Base-by-base conservation (phyloP, 2,888 invertebrate genomes). In the Sinelater perroti region DNA sequence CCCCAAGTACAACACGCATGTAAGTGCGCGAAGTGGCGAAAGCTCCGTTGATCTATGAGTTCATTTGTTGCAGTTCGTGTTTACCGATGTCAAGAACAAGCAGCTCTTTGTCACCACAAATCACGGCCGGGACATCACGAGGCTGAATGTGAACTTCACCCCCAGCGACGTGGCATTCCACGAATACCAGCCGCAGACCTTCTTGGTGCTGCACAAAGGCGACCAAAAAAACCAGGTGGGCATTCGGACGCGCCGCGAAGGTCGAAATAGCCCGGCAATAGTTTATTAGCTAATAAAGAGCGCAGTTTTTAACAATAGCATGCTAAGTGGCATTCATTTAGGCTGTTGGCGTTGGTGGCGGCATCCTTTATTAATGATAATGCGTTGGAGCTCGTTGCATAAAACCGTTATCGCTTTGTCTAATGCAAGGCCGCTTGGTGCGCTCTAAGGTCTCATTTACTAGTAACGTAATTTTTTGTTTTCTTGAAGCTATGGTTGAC, bases 151-250 rank as follows among this genome's bases (percentile, higher is more conserved):
- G 50, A 78, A 79, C 26, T 95, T 95, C 78, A 85, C 85, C 42
- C 95, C 95, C 0, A 89, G 87, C 60, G 89, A 90, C 67, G 80
- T 95, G 56, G 83, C 86, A 0, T 90, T 92, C 72, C 89, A 90
- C 71, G 90, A 90, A 51, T 83, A 84, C 47, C 84, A 88, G 62
- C 84, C 88, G 0, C 81, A 84, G 38, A 84, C 85, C 62, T 88
- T 90, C 70, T 81, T 94, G 35, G 87, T 88, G 38, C 80, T 91
- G 76, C 93, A 95, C 72, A 90, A 90, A 79, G 81, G 85, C 18
- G 86, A 87, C 70, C 74, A 82, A 2, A 79, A 82, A 60, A 51
- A 53, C n/a, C 57, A 61, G 50, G 66, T 66, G 38, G 40, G 36
- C 52, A 20, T 40, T 26, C n/a, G n/a, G n/a, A n/a, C n/a, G n/a